Evolutionary conservation across 2,888 invertebrate genomes (phyloP).

Genomic region (Minunthozetes semirufus): DNA sequence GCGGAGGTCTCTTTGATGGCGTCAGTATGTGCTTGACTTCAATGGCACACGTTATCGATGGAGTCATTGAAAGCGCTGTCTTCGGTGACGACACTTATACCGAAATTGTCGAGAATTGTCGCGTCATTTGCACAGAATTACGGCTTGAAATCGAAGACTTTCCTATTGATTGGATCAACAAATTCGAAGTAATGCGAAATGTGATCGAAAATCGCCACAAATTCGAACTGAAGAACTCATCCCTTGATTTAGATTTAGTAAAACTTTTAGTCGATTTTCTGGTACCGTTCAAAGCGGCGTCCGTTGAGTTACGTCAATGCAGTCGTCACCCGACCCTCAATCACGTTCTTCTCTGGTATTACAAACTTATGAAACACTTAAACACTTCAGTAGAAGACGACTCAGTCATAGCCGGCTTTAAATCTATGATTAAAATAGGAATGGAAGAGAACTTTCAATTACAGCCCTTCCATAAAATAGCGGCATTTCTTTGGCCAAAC

Average conservation of each 20-base stretch:
- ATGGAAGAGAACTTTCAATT: slow-evolving; percentile 35
- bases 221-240: slow-evolving; percentile 19
- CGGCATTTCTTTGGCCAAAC: slow-evolving; percentile 39
- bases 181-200: slow-evolving; percentile 31
- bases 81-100: slow-evolving; percentile 31
- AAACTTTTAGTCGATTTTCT: slow-evolving; percentile 32
- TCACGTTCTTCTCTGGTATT: slow-evolving; percentile 38
- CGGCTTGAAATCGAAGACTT: not conserved
- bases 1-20: slow-evolving; percentile 37
- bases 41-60: slow-evolving; percentile 37
- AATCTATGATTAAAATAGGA: slow-evolving; percentile 11
- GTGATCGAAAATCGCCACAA: slow-evolving; percentile 29
- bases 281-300: slow-evolving; percentile 37
- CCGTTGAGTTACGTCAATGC: slow-evolving; percentile 33
- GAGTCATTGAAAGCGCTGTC: slow-evolving; percentile 30
- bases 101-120: slow-evolving; percentile 31
- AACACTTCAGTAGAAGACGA: slow-evolving; percentile 23
- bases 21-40: slow-evolving; percentile 37
- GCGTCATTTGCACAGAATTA: slow-evolving; percentile 31
- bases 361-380: slow-evolving; percentile 36
- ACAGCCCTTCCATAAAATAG: slow-evolving; percentile 38
- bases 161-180: slow-evolving; percentile 35
- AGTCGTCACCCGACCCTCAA: slow-evolving; percentile 37
- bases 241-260: slow-evolving; percentile 32
- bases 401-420: not conserved